Evolutionary conservation across 2,113 vertebrate genomes (phyloP).

Genomic region (Seriola dumerili): DNA sequence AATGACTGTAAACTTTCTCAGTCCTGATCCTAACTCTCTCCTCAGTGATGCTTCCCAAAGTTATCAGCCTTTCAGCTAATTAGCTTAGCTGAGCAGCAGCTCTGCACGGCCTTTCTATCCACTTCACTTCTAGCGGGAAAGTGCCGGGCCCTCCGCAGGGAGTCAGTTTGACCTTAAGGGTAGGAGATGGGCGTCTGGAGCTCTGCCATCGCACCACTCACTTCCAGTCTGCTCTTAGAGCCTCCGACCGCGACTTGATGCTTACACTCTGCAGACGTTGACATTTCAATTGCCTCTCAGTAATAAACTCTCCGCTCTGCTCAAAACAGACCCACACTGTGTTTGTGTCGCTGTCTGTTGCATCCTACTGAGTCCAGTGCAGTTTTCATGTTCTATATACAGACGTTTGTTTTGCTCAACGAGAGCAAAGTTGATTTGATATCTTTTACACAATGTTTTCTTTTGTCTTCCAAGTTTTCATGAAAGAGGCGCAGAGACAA

Average conservation of each 20-base stretch:
- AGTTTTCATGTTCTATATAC: neutral
- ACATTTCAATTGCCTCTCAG: slow-evolving; percentile 57
- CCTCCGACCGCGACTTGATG: slow-evolving; percentile 48
- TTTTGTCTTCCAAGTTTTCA: neutral
- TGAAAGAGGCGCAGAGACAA: neutral
- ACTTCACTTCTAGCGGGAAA: slow-evolving; percentile 29
- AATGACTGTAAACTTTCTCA: too few relatives aligned
- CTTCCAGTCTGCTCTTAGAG: slow-evolving; percentile 48
- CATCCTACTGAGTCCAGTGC: neutral
- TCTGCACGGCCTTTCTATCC: slow-evolving; percentile 21
- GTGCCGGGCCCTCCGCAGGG: slow-evolving; percentile 20
- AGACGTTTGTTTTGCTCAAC: too few relatives aligned
- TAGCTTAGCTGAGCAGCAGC: too few relatives aligned
- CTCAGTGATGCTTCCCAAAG: too few relatives aligned
- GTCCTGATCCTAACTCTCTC: too few relatives aligned
- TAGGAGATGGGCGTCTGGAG: slow-evolving; percentile 62
- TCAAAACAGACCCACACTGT: slow-evolving; percentile 18
- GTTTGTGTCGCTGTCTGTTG: slow-evolving; percentile 18
- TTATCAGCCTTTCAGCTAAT: too few relatives aligned
- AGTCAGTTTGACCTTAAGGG: slow-evolving; percentile 73
- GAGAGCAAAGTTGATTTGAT: neutral
- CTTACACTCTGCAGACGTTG: slow-evolving; percentile 52
- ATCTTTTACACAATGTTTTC: neutral
- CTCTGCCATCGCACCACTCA: slow-evolving; percentile 57
- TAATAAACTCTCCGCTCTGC: slow-evolving; percentile 45